These are phyloP conservation scores for Amitus sp. DNA, from an alignment of 2,888 invertebrate genomes.

Conservation along the genomic window DNA sequence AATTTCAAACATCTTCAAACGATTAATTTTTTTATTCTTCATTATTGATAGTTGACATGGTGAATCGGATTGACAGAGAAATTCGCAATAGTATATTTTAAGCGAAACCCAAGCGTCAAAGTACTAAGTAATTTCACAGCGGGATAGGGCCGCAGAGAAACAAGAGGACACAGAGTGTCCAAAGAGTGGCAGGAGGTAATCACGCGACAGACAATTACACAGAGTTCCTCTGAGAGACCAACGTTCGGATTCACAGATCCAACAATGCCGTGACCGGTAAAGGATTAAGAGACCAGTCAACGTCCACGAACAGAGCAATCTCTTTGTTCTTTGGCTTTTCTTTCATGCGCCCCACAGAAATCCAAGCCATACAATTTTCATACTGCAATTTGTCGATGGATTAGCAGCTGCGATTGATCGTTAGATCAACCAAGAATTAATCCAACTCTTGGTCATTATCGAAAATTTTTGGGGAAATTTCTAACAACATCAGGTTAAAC, in stretches of 20 bases:
- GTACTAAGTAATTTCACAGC: constrained; percentile 31
- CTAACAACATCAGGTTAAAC: too few species aligned
- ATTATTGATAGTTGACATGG: constrained; percentile 25
- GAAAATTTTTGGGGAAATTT: too few species aligned
- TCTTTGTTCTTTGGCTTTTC: constrained; percentile 51
- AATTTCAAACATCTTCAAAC: too few species aligned
- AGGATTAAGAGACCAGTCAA: constrained; percentile 52
- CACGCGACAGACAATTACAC: constrained; percentile 53
- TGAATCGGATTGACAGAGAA: constrained; percentile 17
- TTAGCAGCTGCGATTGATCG: too few species aligned
- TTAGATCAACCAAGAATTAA: too few species aligned
- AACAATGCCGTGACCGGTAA: constrained; percentile 39
- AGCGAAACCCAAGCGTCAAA: constrained; percentile 25
- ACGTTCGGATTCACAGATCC: constrained; percentile 36
- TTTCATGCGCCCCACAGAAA: constrained; percentile 44
- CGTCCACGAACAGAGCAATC: constrained; percentile 42
- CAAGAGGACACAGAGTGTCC: constrained; percentile 18
- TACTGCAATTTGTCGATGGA: too few species aligned
- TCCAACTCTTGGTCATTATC: too few species aligned
- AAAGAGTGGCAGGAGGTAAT: constrained; percentile 45
- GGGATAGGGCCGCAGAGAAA: constrained; percentile 18
- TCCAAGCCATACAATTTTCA: constrained; percentile 25
- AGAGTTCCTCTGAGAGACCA: constrained; percentile 46
- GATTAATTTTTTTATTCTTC: constrained; percentile 24
- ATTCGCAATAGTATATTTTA: constrained; percentile 3